phyloP scores from a whole-genome alignment of 2,888 invertebrate genomes.

The Eilema griseolum region DNA sequence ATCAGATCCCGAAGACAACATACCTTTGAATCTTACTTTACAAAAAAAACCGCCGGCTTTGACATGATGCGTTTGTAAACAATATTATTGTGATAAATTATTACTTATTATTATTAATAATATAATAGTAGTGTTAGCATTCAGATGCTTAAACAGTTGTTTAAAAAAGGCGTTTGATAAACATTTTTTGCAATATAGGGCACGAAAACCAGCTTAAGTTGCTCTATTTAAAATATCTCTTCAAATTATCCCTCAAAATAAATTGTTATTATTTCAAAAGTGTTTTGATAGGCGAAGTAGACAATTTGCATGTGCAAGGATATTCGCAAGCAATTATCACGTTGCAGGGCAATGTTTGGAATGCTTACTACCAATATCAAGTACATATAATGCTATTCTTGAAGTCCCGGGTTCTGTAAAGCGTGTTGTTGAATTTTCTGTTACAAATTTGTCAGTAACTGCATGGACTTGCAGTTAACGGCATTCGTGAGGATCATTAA shows the following conservation, averaged over 20 bases:
- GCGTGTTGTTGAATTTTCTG: not conserved
- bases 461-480: not conserved
- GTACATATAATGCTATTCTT: not conserved
- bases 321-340: slow-evolving; percentile 2
- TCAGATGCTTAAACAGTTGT: slow-evolving; percentile 13
- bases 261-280: not conserved
- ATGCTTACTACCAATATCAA: not conserved
- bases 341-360: slow-evolving; percentile 4
- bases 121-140: slow-evolving; percentile 19
- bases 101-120: slow-evolving; percentile 27
- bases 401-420: not conserved
- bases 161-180: slow-evolving; percentile 13
- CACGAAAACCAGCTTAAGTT: slow-evolving; percentile 37
- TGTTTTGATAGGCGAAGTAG: not conserved
- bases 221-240: slow-evolving; percentile 11
- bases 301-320: not conserved
- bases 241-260: slow-evolving; percentile 1
- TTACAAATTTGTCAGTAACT: not conserved
- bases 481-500: not conserved
- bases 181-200: slow-evolving; percentile 22
- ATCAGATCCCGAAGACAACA: slow-evolving; percentile 75
- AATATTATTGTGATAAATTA: slow-evolving; percentile 56
- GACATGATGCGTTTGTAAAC: slow-evolving; percentile 30
- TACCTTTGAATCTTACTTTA: slow-evolving; percentile 75
- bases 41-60: slow-evolving; percentile 55